phyloP scores from a whole-genome alignment of 2,797 vertebrate genomes.

The Characodon lateralis region DNA sequence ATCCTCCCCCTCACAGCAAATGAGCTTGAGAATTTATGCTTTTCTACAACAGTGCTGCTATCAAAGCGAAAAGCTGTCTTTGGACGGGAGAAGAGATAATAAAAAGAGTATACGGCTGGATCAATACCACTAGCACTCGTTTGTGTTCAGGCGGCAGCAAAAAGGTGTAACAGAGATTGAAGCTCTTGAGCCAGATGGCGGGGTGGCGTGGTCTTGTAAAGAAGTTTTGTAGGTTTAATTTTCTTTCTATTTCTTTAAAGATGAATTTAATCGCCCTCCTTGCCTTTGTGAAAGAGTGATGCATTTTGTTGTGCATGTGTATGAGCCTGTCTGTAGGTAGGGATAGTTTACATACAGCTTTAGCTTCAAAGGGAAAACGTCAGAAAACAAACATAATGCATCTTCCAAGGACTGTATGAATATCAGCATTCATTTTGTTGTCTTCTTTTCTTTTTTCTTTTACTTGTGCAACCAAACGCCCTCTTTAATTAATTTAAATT shows the following conservation, averaged over 20 bases:
- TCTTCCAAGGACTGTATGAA: conserved; percentile 39
- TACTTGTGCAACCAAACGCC: conserved; percentile 52
- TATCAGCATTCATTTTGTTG: conserved; percentile 43
- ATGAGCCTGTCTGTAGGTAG: conserved; percentile 16
- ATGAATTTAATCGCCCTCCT: conserved; percentile 43
- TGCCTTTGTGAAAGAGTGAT: conserved; percentile 20
- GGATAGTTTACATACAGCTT: conserved; percentile 61
- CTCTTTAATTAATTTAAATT: conserved; percentile 8
- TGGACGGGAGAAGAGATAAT: conserved; percentile 73
- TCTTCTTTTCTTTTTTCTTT: conserved; percentile 37
- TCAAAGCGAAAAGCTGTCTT: conserved; percentile 66
- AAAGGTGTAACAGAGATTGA: conserved; percentile 67
- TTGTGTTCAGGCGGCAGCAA: conserved; percentile 62
- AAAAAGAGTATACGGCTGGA: conserved; percentile 64
- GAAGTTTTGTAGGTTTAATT: conserved; percentile 71
- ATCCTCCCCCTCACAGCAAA: conserved; percentile 72
- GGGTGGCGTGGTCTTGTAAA: conserved; percentile 46
- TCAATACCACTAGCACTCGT: conserved; percentile 70
- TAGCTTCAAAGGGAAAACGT: conserved; percentile 50
- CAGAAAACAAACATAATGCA: conserved; percentile 55
- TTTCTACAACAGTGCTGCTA: conserved; percentile 59
- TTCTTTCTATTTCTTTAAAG: conserved; percentile 51
- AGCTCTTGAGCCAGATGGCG: conserved; percentile 58
- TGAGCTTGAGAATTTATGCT: conserved; percentile 76
- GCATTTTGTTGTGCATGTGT: conserved; percentile 5